These are phyloP conservation scores for Hyphantria cunea DNA, from an alignment of 1,140 invertebrate genomes.

Conservation along the genomic window DNA sequence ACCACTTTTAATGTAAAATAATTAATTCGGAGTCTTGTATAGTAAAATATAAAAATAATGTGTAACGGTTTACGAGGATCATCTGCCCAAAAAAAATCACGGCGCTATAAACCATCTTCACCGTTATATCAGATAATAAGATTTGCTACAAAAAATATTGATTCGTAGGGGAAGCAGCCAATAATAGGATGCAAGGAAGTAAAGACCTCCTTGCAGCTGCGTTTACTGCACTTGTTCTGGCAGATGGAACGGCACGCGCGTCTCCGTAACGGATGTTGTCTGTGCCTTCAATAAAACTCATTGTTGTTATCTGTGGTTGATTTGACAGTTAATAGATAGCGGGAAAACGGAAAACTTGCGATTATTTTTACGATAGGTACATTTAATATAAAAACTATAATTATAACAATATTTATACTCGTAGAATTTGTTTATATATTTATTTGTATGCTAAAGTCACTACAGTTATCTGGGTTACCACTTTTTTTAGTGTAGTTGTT, in stretches of 20 bases:
- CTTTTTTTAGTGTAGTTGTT: no score
- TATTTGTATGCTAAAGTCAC: no score
- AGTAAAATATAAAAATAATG: no score
- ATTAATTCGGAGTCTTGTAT: no score
- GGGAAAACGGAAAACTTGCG: slow-evolving; percentile 10
- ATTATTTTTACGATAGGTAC: neutral
- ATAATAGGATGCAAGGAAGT: slow-evolving; percentile 10
- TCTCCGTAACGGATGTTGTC: slow-evolving; percentile 9
- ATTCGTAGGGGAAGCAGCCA: slow-evolving; percentile 6
- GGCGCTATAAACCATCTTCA: slow-evolving; percentile 4
- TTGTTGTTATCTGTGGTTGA: slow-evolving; percentile 9
- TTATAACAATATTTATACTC: no score
- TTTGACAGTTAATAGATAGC: slow-evolving; percentile 5
- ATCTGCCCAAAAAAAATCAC: slow-evolving; percentile 21
- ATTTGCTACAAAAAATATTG: slow-evolving; percentile 13
- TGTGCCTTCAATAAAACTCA: slow-evolving; percentile 1
- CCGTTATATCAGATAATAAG: slow-evolving; percentile 12
- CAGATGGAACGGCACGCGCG: slow-evolving; percentile 22
- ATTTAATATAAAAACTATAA: no score
- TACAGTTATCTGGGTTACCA: no score
- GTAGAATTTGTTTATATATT: no score
- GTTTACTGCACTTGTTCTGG: slow-evolving; percentile 8
- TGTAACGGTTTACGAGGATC: slow-evolving; percentile 15
- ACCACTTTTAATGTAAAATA: no score
- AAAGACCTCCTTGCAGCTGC: slow-evolving; percentile 8